Evolutionary conservation across 1,140 invertebrate species (phyloP), one percentile per base, ranked within the genome.

Genomic region (Drosophila teissieri): DNA sequence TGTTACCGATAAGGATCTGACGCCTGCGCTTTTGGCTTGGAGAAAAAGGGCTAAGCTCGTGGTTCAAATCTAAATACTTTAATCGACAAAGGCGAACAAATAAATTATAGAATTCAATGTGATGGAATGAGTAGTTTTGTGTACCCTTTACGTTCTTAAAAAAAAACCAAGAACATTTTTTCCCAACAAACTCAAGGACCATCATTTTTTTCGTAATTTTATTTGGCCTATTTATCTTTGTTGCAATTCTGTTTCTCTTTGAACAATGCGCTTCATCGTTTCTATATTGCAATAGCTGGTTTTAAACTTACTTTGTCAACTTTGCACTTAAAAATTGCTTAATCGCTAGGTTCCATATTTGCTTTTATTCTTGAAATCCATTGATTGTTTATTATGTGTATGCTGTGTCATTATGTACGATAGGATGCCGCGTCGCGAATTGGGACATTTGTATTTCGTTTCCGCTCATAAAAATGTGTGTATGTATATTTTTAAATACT

Each of bases 221-320:
- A 88, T 88, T 88, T 88, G 84, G 83, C 83, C 89, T 77, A 85
- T 86, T 86, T 75, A 83, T 83, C 60, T 88, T 88, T 86, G 79
- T 82, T 88, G 69, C 79, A 78, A 76, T 78, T 70, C 40, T 65
- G 17, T 53, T 74, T 19, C 34, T 53, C 60, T 77, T 80, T 85
- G 88, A 76, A 89, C 76, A 88, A 70, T 83, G 68, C 60, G 63
- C 44, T 70, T 77, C 58, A 49, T 58, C 67, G 48, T 69, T 22
- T 77, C 58, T 54, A 73, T 83, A 89, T 89, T 88, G 79, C 75
- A 73, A 45, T 83, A 65, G 52, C 75, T 79, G 53, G 54, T 67
- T 36, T 40, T 63, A 51, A 51, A 56, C 19, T 49, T 78, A 70
- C 27, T 49, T 44, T 49, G 64, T 48, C 10, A 36, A 42, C 49